These are phyloP conservation scores for Aegithalos caudatus DNA, from an alignment of 2,113 vertebrate genomes.

Conservation along the genomic window DNA sequence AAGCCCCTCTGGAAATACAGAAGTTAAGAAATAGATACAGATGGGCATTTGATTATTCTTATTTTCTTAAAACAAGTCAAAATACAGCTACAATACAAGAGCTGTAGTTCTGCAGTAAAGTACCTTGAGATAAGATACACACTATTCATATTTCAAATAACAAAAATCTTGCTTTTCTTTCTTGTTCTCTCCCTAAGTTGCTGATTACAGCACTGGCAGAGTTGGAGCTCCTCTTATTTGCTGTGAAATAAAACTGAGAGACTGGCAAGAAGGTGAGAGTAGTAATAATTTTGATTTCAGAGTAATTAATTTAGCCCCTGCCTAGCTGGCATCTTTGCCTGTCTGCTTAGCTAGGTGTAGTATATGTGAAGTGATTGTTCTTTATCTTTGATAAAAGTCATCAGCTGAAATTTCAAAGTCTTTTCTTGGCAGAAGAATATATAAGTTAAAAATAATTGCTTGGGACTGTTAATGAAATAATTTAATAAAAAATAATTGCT, in stretches of 20 bases:
- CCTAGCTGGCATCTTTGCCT: background rate
- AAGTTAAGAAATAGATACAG: background rate
- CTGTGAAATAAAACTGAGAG: conserved; percentile 89
- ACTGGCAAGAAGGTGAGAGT: conserved; percentile 91
- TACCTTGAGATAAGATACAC: background rate
- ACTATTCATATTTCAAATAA: background rate
- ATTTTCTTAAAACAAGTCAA: background rate
- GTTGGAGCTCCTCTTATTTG: conserved; percentile 95
- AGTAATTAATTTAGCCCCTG: background rate
- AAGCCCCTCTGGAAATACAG: background rate
- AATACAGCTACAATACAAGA: background rate
- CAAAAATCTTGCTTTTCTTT: background rate
- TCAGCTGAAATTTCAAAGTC: background rate
- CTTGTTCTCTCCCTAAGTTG: conserved; percentile 45
- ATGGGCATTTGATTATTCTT: background rate
- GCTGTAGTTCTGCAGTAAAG: background rate
- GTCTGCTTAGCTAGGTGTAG: background rate
- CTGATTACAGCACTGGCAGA: conserved; percentile 89
- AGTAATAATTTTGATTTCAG: background rate
- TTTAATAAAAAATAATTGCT: background rate
- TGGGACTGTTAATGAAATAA: background rate
- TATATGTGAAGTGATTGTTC: background rate
- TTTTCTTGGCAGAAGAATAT: background rate
- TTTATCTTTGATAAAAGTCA: background rate
- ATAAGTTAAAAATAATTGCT: background rate